phyloP scores from a whole-genome alignment of 1,140 invertebrate genomes.

The Orchesella cincta region DNA sequence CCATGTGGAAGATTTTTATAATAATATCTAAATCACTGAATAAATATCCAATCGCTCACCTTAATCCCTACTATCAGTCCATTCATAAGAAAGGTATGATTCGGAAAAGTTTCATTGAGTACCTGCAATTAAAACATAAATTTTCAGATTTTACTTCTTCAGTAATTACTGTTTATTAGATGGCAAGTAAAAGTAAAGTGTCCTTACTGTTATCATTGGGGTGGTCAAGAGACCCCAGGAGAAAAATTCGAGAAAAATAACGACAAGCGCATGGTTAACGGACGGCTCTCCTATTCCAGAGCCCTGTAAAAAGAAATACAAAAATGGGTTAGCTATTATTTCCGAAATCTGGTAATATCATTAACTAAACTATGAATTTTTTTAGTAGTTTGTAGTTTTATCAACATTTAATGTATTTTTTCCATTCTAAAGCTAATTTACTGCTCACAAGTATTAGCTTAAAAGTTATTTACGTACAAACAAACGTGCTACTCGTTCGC shows the following conservation, averaged over 20 bases:
- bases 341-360: not conserved
- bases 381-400: not conserved
- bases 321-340: not conserved
- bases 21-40: no score
- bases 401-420: no score
- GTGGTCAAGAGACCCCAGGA: conserved; percentile 98
- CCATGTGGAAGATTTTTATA: no score
- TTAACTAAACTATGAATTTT: not conserved
- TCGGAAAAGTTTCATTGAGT: conserved; percentile 94
- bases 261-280: conserved; percentile 95
- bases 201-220: conserved; percentile 91
- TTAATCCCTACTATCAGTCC: conserved; percentile 97
- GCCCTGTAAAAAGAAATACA: conserved; percentile 60
- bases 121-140: conserved; percentile 62
- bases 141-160: no score
- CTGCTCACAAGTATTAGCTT: not conserved
- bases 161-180: not conserved
- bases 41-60: no score
- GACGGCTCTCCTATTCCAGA: conserved; percentile 90
- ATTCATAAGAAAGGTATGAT: conserved; percentile 99
- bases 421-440: no score
- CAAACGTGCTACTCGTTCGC: conserved; percentile 26
- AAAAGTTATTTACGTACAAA: conserved; percentile 14
- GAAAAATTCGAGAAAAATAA: conserved; percentile 99
- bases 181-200: not conserved